Evolutionary conservation across 2,888 invertebrate genomes (phyloP), one percentile per base, ranked within the genome.

Genomic region (Chloroclysta siterata): DNA sequence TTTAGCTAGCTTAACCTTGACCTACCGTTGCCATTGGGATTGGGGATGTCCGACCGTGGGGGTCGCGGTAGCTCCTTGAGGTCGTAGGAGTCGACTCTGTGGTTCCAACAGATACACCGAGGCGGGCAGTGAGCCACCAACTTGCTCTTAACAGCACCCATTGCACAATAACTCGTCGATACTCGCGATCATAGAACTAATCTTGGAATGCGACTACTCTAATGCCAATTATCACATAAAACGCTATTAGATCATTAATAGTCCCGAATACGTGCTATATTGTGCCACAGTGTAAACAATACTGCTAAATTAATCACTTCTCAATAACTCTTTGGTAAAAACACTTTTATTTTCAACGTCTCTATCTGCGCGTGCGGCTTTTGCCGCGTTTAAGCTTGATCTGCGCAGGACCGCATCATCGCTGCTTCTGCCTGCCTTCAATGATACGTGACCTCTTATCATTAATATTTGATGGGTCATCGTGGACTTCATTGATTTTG

Each of bases 121-220:
- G 80, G 73, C 0, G 82, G 80, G 65, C 85, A 89, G 65, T 68
- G 81, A 8, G 73, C 70, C 7, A 72, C 74, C 56, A 91, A 55
- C 72, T 86, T 90, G 70, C 89, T 91, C 72, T 80, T 86, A 67
- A 87, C 87, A 65, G 81, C 72, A 75, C 91, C 92, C 91, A 92
- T 92, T 65, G 64, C 75, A 66, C 65, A 72, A 70, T 61, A 66
- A 71, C 65, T 44, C 70, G 69, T 63, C 70, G 65, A 75, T 72
- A 63, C 66, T 62, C 69, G 66, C 66, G 60, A 59, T 72, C 55
- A 55, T 67, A 76, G 68, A 64, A 51, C 56, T 54, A 60, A 64
- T 64, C 53, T 62, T 54, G 54, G 54, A 66, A 66, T 57, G 62
- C 65, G 60, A 73, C 68, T 77, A 76, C 77, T 82, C 70, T 72